These are phyloP conservation scores for Malthinus flaveolus DNA, from an alignment of 2,888 invertebrate species.

Conservation along the genomic window DNA sequence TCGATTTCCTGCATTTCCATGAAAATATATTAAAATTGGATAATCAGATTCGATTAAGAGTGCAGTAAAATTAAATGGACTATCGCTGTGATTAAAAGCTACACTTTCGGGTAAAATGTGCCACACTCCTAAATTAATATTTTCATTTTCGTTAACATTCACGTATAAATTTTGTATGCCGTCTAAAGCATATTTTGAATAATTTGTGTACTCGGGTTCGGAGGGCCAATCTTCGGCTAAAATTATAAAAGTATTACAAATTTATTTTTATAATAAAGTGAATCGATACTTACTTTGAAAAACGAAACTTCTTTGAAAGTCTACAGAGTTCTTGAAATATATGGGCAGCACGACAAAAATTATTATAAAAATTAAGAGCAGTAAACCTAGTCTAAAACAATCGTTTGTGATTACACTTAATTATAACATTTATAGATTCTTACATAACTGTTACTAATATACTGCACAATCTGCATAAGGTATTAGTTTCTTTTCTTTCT, in stretches of 20 bases:
- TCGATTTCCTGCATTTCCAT: slow-evolving; percentile 51
- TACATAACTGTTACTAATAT: slow-evolving; percentile 17
- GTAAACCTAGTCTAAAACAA: slow-evolving; percentile 26
- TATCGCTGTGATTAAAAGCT: slow-evolving; percentile 52
- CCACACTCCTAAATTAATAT: slow-evolving; percentile 66
- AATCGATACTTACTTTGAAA: slow-evolving; percentile 64
- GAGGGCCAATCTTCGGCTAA: neutral
- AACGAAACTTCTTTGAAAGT: slow-evolving; percentile 68
- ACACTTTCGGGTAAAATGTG: slow-evolving; percentile 75
- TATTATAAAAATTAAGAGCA: slow-evolving; percentile 53
- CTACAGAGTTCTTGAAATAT: slow-evolving; percentile 70
- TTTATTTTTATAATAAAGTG: neutral
- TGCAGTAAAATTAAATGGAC: slow-evolving; percentile 57
- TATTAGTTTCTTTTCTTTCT: slow-evolving; percentile 3
- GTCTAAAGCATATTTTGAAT: too few species aligned
- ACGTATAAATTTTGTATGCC: slow-evolving; percentile 67
- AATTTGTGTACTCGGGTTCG: too few species aligned
- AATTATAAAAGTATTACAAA: neutral
- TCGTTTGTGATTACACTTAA: neutral
- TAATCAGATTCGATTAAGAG: slow-evolving; percentile 56
- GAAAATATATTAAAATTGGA: slow-evolving; percentile 49
- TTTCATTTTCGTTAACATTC: slow-evolving; percentile 49
- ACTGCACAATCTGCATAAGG: slow-evolving; percentile 1
- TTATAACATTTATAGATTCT: neutral
- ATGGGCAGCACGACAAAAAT: slow-evolving; percentile 68